A percentile compares a stretch with the other conserved stretches of the same genome.
These are phyloP conservation scores for Anabacerthia variegaticeps DNA, from an alignment of 2,797 vertebrate species.

Conservation along the genomic window DNA sequence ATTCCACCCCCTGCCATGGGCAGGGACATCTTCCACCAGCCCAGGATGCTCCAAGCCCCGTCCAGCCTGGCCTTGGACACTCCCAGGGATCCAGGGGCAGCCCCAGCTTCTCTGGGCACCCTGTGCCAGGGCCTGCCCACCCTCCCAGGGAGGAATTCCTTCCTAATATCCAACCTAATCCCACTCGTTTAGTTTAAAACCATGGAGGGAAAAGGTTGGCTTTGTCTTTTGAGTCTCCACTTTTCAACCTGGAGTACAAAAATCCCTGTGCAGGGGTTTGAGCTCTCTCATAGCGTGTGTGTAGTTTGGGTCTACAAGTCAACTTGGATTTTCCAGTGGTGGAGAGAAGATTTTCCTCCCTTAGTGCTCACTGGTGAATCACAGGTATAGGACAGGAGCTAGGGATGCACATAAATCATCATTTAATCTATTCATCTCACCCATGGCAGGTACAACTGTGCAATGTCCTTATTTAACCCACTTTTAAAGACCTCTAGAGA, in stretches of 20 bases:
- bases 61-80: background rate
- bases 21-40: background rate
- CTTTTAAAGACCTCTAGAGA: background rate
- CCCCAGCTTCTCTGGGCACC: background rate
- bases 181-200: background rate
- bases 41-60: fast-evolving
- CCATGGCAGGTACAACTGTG: background rate
- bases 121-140: fast-evolving
- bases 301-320: background rate
- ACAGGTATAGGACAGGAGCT: background rate
- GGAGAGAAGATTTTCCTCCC: background rate
- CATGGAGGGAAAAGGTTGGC: background rate
- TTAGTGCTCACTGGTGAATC: background rate
- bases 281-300: background rate
- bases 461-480: background rate
- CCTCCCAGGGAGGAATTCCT: fast-evolving
- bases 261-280: background rate
- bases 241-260: background rate
- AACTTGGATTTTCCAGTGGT: background rate
- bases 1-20: background rate
- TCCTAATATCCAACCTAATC: background rate
- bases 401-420: background rate
- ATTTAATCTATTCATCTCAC: background rate
- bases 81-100: background rate
- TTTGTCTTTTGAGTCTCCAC: background rate